Evolutionary conservation across 2,888 invertebrate genomes (phyloP).

Genomic region (Crioceris asparagi): DNA sequence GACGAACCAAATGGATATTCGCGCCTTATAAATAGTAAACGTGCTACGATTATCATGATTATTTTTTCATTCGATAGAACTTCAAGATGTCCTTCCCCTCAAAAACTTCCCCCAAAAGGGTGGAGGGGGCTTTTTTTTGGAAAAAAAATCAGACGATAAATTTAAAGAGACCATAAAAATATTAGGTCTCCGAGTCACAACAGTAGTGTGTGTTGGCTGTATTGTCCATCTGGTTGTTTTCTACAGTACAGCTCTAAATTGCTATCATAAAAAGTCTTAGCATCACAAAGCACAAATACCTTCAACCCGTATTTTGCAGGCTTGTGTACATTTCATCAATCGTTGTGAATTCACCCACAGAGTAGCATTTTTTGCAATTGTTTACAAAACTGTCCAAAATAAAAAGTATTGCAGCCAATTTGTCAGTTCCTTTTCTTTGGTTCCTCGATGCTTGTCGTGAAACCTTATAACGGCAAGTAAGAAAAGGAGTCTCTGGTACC

Average conservation of each 20-base stretch:
- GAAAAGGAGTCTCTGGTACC: neutral
- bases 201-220: too few species aligned
- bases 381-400: neutral
- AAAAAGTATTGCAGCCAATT: neutral
- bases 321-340: neutral
- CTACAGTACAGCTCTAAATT: neutral
- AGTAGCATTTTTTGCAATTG: neutral
- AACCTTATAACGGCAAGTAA: neutral
- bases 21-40: too few species aligned
- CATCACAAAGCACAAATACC: neutral
- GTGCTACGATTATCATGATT: too few species aligned
- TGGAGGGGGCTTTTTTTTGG: too few species aligned
- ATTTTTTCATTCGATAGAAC: too few species aligned
- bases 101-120: too few species aligned
- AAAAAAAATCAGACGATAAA: too few species aligned
- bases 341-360: neutral
- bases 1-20: too few species aligned
- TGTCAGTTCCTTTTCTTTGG: constrained; percentile 1
- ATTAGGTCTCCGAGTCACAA: too few species aligned
- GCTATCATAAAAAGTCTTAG: neutral
- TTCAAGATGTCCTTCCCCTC: too few species aligned
- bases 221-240: neutral
- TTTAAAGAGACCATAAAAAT: too few species aligned
- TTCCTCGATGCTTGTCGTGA: neutral
- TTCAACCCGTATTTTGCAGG: neutral